Percentiles rank a stretch among this genome's conserved stretches.
These are phyloP conservation scores for Hyles vespertilio DNA, from an alignment of 1,140 invertebrate genomes.

Conservation along the genomic window DNA sequence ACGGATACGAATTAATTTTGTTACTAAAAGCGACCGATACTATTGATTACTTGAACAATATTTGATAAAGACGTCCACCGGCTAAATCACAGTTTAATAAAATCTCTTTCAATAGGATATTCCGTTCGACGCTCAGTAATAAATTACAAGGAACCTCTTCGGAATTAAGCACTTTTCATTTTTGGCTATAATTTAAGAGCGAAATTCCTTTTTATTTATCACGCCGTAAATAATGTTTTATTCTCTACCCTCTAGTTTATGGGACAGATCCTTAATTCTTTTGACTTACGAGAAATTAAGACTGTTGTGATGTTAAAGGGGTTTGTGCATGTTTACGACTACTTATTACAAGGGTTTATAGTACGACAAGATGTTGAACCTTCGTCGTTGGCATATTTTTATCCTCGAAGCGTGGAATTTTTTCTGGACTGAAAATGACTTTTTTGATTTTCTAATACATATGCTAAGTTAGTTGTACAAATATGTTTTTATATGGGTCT, in stretches of 20 bases:
- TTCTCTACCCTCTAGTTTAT: background rate
- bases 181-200: slow-evolving; percentile 6
- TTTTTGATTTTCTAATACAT: too few relatives aligned
- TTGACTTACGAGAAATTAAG: too few relatives aligned
- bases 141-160: slow-evolving; percentile 24
- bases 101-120: slow-evolving; percentile 37
- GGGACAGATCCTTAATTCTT: too few relatives aligned
- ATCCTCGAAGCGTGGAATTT: too few relatives aligned
- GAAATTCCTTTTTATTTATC: slow-evolving; percentile 6
- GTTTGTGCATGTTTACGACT: too few relatives aligned
- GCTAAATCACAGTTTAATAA: slow-evolving; percentile 35
- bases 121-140: slow-evolving; percentile 32
- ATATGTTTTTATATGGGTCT: too few relatives aligned
- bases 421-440: too few relatives aligned
- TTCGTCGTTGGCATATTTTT: too few relatives aligned
- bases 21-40: slow-evolving; percentile 29
- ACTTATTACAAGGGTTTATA: too few relatives aligned
- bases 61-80: slow-evolving; percentile 32
- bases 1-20: slow-evolving; percentile 52
- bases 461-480: too few relatives aligned
- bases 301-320: too few relatives aligned
- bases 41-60: slow-evolving; percentile 43
- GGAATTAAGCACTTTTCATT: slow-evolving; percentile 15
- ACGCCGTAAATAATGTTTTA: background rate
- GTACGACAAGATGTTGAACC: too few relatives aligned